Conservation (phyloP, 2,113 vertebrate species). For the Lipotes vexillifer region DNA sequence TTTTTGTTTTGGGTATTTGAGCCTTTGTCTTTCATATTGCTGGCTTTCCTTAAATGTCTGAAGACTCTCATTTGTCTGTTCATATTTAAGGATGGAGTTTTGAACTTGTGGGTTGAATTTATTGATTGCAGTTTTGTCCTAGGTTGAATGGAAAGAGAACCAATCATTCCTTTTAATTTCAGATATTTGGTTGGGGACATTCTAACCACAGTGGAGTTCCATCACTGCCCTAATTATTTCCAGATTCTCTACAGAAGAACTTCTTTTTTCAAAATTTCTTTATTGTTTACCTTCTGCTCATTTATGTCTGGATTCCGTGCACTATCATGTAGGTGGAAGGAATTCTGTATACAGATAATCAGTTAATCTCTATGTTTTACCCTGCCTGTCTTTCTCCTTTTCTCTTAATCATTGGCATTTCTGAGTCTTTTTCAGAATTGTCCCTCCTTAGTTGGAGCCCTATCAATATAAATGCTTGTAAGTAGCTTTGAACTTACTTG, state of each 20-base stretch:
- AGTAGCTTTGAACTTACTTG: not conserved
- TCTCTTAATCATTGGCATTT: not conserved
- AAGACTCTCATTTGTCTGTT: not conserved
- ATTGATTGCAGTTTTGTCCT: not conserved
- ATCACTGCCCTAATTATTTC: not conserved
- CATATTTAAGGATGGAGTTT: not conserved
- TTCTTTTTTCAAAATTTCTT: not conserved
- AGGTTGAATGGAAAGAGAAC: not conserved
- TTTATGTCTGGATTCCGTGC: not conserved
- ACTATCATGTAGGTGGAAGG: not conserved
- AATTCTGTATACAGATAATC: not conserved
- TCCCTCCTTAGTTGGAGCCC: rapidly evolving
- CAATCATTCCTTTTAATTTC: not conserved
- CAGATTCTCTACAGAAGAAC: not conserved
- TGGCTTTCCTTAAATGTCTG: not conserved
- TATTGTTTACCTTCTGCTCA: not conserved
- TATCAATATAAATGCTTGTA: not conserved
- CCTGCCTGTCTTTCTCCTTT: not conserved
- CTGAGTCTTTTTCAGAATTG: not conserved
- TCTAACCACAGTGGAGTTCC: no score
- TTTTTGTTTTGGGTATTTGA: not conserved
- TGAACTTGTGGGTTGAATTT: not conserved
- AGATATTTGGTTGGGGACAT: not conserved
- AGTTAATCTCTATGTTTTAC: not conserved
- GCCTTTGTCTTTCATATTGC: not conserved